A percentile compares a stretch with the other conserved stretches of the same genome.
Evolutionary conservation across 2,113 vertebrate species (phyloP).

Genomic region (Labrus mixtus): DNA sequence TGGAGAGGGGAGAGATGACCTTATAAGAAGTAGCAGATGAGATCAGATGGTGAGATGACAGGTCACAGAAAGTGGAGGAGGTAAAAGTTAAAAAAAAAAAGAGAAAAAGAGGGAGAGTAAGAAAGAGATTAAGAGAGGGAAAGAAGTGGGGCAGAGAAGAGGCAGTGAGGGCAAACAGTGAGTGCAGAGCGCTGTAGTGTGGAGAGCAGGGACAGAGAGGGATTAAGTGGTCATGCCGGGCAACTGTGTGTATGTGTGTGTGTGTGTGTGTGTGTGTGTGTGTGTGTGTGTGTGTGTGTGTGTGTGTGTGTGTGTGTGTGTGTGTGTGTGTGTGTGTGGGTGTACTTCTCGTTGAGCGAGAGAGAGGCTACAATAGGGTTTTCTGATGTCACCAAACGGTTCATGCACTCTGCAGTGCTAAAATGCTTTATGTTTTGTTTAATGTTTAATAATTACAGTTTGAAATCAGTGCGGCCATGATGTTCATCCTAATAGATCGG

Average conservation of each 20-base stretch:
- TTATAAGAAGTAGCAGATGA: slow-evolving; percentile 68
- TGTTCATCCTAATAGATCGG: too few relatives aligned
- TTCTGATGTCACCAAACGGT: slow-evolving; percentile 47
- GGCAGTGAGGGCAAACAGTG: slow-evolving; percentile 49
- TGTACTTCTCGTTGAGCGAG: slow-evolving; percentile 32
- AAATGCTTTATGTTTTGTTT: too few relatives aligned
- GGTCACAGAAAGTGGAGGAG: slow-evolving; percentile 61
- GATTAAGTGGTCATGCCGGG: slow-evolving; percentile 69
- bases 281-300: too few relatives aligned
- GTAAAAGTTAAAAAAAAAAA: slow-evolving; percentile 26
- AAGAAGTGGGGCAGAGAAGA: slow-evolving; percentile 45
- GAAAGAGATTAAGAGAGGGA: slow-evolving; percentile 35
- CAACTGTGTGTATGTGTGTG: slow-evolving; percentile 14
- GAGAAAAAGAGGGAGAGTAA: slow-evolving; percentile 1
- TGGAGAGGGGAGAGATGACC: slow-evolving; percentile 63
- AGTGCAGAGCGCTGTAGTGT: slow-evolving; percentile 29
- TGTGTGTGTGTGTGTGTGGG: slow-evolving; percentile 32
- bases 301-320: slow-evolving; percentile 26
- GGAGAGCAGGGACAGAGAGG: slow-evolving; percentile 48
- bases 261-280: slow-evolving; percentile 13
- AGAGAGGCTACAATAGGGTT: slow-evolving; percentile 45
- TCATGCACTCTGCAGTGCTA: slow-evolving; percentile 19
- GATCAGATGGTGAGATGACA: slow-evolving; percentile 68
- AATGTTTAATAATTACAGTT: too few relatives aligned
- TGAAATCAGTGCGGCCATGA: too few relatives aligned